phyloP scores from a whole-genome alignment of 1,140 invertebrate species.

The Mercenaria mercenaria region DNA sequence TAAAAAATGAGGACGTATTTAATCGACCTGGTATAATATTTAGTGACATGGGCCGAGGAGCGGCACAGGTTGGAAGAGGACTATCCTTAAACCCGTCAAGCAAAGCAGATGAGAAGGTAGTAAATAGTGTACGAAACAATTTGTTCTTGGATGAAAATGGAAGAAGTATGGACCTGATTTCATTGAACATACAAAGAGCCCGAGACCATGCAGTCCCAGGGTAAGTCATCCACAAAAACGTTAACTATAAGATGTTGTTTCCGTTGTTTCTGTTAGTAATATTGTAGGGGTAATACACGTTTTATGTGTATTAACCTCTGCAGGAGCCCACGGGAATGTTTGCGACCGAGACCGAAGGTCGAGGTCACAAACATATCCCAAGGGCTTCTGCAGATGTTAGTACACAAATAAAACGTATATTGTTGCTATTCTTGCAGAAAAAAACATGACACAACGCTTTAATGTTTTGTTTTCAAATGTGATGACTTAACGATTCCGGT shows the following conservation, averaged over 20 bases:
- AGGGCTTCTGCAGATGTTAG: too few species aligned
- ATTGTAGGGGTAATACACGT: too few species aligned
- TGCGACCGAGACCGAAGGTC: too few species aligned
- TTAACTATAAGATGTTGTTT: neutral
- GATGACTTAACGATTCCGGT: too few species aligned
- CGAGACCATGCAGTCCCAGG: constrained; percentile 94
- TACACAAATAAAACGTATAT: too few species aligned
- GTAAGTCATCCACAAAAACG: too few species aligned
- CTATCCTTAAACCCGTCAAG: constrained; percentile 24
- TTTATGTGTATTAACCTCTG: too few species aligned
- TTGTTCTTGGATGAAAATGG: constrained; percentile 52
- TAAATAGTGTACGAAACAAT: constrained; percentile 42
- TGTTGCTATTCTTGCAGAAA: too few species aligned
- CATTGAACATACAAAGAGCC: constrained; percentile 89
- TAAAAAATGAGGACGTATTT: constrained; percentile 36
- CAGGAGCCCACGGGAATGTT: too few species aligned
- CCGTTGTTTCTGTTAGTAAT: neutral
- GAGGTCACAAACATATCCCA: too few species aligned
- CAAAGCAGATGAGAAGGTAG: constrained; percentile 19
- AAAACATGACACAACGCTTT: too few species aligned
- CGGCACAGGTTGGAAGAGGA: constrained; percentile 7
- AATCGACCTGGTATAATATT: constrained; percentile 53
- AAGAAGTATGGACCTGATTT: constrained; percentile 83
- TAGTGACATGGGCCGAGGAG: neutral
- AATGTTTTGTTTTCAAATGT: too few species aligned